Base-by-base conservation (phyloP, 2,888 invertebrate genomes). In the Portevinia maculata region DNA sequence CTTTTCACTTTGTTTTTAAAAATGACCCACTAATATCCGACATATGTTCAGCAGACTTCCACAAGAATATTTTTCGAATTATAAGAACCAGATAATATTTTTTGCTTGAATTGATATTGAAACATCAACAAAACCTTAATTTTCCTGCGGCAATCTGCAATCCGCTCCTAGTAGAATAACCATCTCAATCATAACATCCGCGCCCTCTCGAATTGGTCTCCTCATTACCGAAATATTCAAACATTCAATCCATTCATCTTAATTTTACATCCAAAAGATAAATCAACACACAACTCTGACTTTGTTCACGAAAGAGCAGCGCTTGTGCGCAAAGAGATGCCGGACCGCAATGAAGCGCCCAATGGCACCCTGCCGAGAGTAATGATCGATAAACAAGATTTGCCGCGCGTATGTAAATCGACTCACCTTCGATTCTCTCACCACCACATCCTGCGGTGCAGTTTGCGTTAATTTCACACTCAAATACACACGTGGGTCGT, bases 311-410 rank as follows among this genome's bases (percentile, higher is more conserved):
- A 37, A 28, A 41, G 39, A 60, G n/a, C 46, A 8, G 13, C 8
- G 11, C 13, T 39, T 13, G 39, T 11, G 24, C 34, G 46, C 24
- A 21, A 50, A 52, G 30, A 65, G 34, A 44, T 28, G 48, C 57
- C 19, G 57, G 48, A 32, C 59, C 57, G 50, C 76, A 76, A 48
- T 48, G 65, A 67, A 84, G 84, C 73, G 84, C 67, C 83, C 79
- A 75, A 74, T 73, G 86, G 85, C 85, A 85, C 85, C 87, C 86
- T 85, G 86, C 84, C 84, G 87, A 85, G 85, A 84, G 85, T 86
- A 86, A 86, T 86, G 86, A 86, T 86, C 86, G 85, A 86, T 87
- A 87, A 87, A 86, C 86, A 86, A 86, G 86, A 86, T 86, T 85
- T 62, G 73, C 78, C 39, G 83, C 83, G 50, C 60, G 71, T 76